A percentile compares a stretch with the other conserved stretches of the same genome.
These are phyloP conservation scores for Setophaga coronata DNA, from an alignment of 2,113 vertebrate genomes.

Conservation along the genomic window DNA sequence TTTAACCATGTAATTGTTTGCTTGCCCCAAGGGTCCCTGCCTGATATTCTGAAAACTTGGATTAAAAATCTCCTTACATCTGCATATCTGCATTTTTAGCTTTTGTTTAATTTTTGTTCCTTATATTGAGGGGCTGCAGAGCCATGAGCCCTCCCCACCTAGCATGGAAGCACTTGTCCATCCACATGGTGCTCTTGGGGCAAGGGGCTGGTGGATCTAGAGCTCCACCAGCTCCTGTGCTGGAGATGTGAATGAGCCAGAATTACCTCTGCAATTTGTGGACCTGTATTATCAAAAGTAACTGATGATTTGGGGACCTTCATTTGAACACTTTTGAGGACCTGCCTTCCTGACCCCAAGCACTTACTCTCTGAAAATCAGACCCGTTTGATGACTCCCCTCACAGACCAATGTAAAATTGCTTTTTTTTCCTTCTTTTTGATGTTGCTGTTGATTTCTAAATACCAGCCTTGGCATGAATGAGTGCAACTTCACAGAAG, in stretches of 20 bases:
- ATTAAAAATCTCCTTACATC: background rate
- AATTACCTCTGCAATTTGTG: background rate
- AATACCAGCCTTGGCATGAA: background rate
- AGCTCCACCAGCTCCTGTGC: background rate
- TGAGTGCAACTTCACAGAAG: background rate
- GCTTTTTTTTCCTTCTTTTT: fast-evolving
- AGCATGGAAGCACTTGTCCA: background rate
- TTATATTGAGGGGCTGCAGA: background rate
- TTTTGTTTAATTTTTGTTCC: background rate
- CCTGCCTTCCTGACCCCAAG: background rate
- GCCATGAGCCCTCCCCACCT: background rate
- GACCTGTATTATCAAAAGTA: background rate
- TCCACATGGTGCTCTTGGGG: background rate
- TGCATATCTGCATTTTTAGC: background rate
- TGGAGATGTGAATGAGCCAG: background rate
- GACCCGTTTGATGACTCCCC: background rate
- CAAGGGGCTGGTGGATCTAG: background rate
- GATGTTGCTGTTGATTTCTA: background rate
- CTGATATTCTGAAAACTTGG: background rate
- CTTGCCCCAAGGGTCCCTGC: background rate
- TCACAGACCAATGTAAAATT: background rate
- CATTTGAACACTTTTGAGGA: background rate
- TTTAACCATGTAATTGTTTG: background rate
- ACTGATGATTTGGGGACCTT: background rate
- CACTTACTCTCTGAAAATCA: background rate